A percentile compares a stretch with the other conserved stretches of the same genome.
phyloP scores from a whole-genome alignment of 2,888 invertebrate species.

The Eugnorisma glareosa region DNA sequence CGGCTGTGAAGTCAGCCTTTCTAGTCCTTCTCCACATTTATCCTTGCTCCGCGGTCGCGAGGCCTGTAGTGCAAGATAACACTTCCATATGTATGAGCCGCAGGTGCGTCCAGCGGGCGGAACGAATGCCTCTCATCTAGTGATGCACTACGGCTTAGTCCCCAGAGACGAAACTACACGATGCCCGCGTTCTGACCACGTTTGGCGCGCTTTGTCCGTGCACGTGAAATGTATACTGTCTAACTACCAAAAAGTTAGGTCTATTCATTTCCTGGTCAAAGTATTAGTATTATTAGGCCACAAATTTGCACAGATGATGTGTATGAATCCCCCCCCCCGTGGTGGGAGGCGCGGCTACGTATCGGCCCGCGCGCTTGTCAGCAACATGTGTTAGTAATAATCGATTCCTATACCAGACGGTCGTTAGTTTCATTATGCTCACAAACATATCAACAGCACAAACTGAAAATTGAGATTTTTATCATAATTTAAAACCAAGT shows the following conservation, averaged over 20 bases:
- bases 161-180: constrained; percentile 5
- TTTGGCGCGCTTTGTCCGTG: no score
- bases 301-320: not conserved
- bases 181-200: not conserved
- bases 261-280: not conserved
- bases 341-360: no score
- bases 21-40: not conserved
- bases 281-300: not conserved
- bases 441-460: no score
- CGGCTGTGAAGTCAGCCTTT: not conserved
- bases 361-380: no score
- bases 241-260: not conserved
- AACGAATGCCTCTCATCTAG: not conserved
- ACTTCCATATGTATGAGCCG: not conserved
- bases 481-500: not conserved
- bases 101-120: constrained; percentile 19
- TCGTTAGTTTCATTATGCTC: no score
- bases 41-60: not conserved
- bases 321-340: no score
- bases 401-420: no score
- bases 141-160: constrained; percentile 13
- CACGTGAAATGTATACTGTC: not conserved
- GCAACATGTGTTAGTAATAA: no score
- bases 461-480: not conserved
- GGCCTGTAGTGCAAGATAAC: no score